Base-by-base conservation (phyloP, 2,113 vertebrate species). In the Anhinga anhinga region DNA sequence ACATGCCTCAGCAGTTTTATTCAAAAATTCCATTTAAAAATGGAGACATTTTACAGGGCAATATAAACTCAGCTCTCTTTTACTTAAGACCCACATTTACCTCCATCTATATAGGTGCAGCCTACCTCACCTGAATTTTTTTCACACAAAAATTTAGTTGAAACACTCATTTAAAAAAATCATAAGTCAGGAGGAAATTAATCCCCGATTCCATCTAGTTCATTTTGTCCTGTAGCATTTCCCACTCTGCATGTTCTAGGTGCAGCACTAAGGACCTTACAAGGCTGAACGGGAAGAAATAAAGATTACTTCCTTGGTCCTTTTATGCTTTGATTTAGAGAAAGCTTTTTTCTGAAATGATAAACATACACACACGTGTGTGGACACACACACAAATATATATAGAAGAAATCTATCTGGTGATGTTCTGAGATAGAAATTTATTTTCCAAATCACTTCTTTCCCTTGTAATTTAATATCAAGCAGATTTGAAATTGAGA, bases 11-110 rank as follows among this genome's bases (percentile, higher is more conserved):
- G 45, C n/a, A 97, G 66, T 80, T 96, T 70, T 40, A 92, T 73
- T 86, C 17, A 47, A 96, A 90, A 42, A 88, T 92, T 67, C 25
- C 25, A 30, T 88, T 97, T 88, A 40, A 83, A 94, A 93, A 49
- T 6, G 5, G 61, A 58, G 55, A 90, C 67, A 9, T 52, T 93
- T 91, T 95, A 78, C 19, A 80, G 25, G 16, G 66, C 42, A 90
- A 14, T 76, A 88, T 93, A 95, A 91, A 58, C 50, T 94, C 53
- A 90, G 0, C 7, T 89, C 40, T 88, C 17, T 94, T 40, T 94
- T 66, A 86, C 58, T 93, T 80, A 93, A 91, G 29, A 91, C 10
- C 4, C 15, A 63, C 5, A 66, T 82, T 21, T 63, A 52, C 26
- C 11, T 58, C 45, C 52, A 67, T 76, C 82, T 91, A 42, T 88